A percentile compares a stretch with the other conserved stretches of the same genome.
Conservation (phyloP, 37 sponge, comb jelly and placozoan genomes). For the Tethya wilhelma region DNA sequence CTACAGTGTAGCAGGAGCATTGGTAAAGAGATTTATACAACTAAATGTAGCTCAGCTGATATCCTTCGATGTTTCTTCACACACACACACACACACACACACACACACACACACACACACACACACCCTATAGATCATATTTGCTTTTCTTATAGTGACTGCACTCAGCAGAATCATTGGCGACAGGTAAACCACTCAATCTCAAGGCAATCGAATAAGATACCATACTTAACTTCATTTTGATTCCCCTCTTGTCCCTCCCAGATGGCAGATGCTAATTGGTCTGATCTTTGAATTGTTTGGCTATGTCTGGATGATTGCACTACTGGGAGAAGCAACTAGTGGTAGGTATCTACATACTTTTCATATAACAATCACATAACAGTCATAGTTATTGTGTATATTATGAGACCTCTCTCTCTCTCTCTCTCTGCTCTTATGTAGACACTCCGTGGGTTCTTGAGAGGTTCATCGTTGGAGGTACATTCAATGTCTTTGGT, state of each 20-base stretch:
- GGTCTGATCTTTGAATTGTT: conserved; percentile 57
- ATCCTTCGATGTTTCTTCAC: background rate
- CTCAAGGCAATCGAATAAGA: background rate
- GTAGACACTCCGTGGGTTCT: conserved; percentile 41
- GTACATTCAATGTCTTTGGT: conserved; percentile 47
- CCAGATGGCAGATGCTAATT: conserved; percentile 71
- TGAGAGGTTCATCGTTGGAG: conserved; percentile 46
- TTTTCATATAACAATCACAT: background rate
- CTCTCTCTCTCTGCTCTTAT: background rate
- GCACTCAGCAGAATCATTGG: conserved; percentile 40
- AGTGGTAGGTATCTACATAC: conserved; percentile 1
- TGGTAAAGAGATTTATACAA: conserved; percentile 22
- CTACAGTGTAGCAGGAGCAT: conserved; percentile 65
- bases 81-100: too few species aligned
- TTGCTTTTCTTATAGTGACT: conserved; percentile 39
- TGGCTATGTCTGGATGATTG: conserved; percentile 43
- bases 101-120: too few species aligned
- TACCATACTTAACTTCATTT: background rate
- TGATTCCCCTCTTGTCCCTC: background rate
- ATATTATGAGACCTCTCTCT: background rate
- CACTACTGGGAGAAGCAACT: conserved; percentile 8
- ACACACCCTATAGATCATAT: too few species aligned
- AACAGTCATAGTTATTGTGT: background rate
- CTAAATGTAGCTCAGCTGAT: background rate
- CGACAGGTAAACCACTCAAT: conserved; percentile 50